Conservation (phyloP, 1,140 invertebrate genomes). For the Dreissena polymorpha region DNA sequence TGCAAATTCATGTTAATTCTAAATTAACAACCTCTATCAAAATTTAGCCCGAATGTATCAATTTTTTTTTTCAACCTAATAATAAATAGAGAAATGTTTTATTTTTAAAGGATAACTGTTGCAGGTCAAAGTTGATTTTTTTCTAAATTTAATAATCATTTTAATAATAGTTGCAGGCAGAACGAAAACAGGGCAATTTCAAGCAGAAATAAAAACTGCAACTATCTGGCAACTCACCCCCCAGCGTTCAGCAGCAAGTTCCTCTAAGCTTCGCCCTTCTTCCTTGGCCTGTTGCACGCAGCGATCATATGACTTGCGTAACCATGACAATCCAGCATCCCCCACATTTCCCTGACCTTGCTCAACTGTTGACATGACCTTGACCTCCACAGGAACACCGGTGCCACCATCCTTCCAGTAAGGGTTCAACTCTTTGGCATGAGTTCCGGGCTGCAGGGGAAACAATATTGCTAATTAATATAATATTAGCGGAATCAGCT, state of each 20-base stretch:
- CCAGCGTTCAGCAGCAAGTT: constrained; percentile 84
- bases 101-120: too few relatives aligned
- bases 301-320: constrained; percentile 82
- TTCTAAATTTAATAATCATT: too few relatives aligned
- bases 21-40: too few relatives aligned
- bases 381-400: constrained; percentile 84
- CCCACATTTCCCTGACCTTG: constrained; percentile 49
- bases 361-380: constrained; percentile 25
- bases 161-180: too few relatives aligned
- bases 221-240: constrained; percentile 80
- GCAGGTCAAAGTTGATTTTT: too few relatives aligned
- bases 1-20: too few relatives aligned
- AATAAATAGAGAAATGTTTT: too few relatives aligned
- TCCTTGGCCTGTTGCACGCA: constrained; percentile 83
- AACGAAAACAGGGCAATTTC: neutral
- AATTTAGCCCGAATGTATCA: too few relatives aligned
- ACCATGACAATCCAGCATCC: constrained; percentile 80
- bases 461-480: neutral
- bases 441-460: constrained; percentile 84
- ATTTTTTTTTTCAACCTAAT: too few relatives aligned
- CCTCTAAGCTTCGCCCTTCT: constrained; percentile 82
- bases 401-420: constrained; percentile 94
- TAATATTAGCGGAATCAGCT: too few relatives aligned
- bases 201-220: neutral
- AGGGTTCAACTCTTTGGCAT: constrained; percentile 91